Percentiles rank a stretch among this genome's conserved stretches.
Conservation (phyloP, 2,113 vertebrate species). For the Tor tambroides region DNA sequence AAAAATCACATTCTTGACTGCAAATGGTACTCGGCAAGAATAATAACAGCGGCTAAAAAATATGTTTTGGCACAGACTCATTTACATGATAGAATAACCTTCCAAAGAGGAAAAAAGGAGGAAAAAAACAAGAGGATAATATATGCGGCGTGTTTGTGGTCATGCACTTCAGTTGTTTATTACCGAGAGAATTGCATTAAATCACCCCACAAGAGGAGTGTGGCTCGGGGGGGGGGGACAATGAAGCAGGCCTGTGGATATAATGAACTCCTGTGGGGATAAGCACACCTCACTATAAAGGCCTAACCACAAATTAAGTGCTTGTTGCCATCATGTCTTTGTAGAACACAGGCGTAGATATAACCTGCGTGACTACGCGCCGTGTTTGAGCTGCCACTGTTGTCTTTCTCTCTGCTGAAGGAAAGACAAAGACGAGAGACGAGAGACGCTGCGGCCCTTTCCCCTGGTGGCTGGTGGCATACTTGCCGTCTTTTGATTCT, state of each 20-base stretch:
- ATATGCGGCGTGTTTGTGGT: slow-evolving; percentile 83
- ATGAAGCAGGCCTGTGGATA: slow-evolving; percentile 77
- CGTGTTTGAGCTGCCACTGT: slow-evolving; percentile 31
- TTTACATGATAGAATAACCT: slow-evolving; percentile 82
- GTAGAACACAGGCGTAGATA: slow-evolving; percentile 71
- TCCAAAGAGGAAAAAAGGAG: slow-evolving; percentile 60
- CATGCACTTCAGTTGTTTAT: slow-evolving; percentile 83
- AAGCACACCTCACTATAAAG: slow-evolving; percentile 81
- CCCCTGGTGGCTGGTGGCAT: slow-evolving; percentile 10
- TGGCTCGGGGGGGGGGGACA: slow-evolving; percentile 70
- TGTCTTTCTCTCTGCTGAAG: slow-evolving; percentile 57
- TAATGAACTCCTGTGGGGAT: slow-evolving; percentile 85
- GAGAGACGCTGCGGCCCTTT: slow-evolving; percentile 44
- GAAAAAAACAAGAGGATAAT: slow-evolving; percentile 72
- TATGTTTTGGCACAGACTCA: slow-evolving; percentile 68
- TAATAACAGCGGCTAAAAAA: slow-evolving; percentile 69
- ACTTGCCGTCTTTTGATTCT: slow-evolving; percentile 11
- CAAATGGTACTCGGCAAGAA: slow-evolving; percentile 66
- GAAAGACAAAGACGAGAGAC: slow-evolving; percentile 61
- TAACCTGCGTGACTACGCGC: slow-evolving; percentile 50
- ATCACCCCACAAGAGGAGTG: slow-evolving; percentile 82
- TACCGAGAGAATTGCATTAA: slow-evolving; percentile 81
- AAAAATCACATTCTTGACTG: slow-evolving; percentile 39
- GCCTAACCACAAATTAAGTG: slow-evolving; percentile 83
- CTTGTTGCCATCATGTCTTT: slow-evolving; percentile 78